phyloP scores from a whole-genome alignment of 2,888 invertebrate genomes.

The Meiosimyza platycephala region DNA sequence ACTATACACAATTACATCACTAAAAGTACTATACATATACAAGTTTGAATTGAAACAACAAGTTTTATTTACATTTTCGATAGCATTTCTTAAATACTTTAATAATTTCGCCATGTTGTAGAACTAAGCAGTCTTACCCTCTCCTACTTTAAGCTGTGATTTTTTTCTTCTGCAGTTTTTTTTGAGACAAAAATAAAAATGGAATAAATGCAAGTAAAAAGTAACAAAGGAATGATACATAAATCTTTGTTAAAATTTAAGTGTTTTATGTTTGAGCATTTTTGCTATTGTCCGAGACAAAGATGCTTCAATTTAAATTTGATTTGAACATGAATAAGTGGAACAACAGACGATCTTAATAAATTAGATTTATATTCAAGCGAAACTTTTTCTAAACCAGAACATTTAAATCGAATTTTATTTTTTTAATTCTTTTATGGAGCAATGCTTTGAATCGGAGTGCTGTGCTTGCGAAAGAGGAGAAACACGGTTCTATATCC shows the following conservation, averaged over 20 bases:
- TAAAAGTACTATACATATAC: too few relatives aligned
- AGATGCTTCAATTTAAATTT: background rate
- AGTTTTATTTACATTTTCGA: conserved; percentile 11
- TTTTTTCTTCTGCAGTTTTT: background rate
- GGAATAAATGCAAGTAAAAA: background rate
- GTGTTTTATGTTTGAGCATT: background rate
- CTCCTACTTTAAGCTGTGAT: too few relatives aligned
- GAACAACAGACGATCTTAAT: too few relatives aligned
- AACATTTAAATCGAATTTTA: too few relatives aligned
- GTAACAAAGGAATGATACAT: background rate
- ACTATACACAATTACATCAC: background rate
- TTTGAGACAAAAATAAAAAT: background rate
- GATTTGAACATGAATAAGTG: too few relatives aligned
- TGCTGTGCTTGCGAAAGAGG: too few relatives aligned
- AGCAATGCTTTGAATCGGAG: too few relatives aligned
- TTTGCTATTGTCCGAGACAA: background rate
- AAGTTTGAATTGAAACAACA: conserved; percentile 26
- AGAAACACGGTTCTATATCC: too few relatives aligned
- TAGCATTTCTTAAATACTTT: background rate
- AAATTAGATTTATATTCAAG: too few relatives aligned
- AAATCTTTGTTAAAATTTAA: conserved; percentile 13
- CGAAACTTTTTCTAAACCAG: too few relatives aligned
- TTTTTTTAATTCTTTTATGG: too few relatives aligned
- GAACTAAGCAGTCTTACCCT: background rate
- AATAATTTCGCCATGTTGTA: background rate